Evolutionary conservation across 1,140 invertebrate genomes (phyloP), one percentile per base, ranked within the genome.

Genomic region (Popillia japonica): DNA sequence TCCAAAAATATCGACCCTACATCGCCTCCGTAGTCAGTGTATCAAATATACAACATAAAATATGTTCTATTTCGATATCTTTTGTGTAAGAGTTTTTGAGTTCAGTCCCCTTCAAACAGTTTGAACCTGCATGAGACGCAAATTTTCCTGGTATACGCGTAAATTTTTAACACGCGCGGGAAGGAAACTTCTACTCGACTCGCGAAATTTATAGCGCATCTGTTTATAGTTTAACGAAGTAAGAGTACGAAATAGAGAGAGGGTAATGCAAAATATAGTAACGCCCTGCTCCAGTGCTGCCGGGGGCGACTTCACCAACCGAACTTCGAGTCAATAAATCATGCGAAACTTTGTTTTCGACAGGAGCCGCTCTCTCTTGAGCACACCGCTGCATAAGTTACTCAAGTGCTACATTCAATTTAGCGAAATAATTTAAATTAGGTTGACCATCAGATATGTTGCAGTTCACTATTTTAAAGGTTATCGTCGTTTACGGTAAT

Each of bases 341-440:
- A 74, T 41, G 72, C 34, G 72, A 44, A 74, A 74, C 34, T 74
- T 74, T 74, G 72, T 74, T 74, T 74, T 74, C 72, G 72, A 74
- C 72, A 74, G 72, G 41, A 22, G 72, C 72, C 14, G 48, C 22
- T 23, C 27, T 22, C 61, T 34, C 61, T 17, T 17, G 61, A 17
- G 61, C 61, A 34, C 61, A 10, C 22, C 61, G 72, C 72, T 41
- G 41, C 41, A 74, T 74, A 74, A 74, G 40, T 74, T 74, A 74
- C 72, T 74, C n/a, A 42, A 74, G 41, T 74, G 41, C 72, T 74
- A 74, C 22, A 74, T 74, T 74, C 40, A 74, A 74, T 41, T 74
- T 74, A 20, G 17, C 41, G 41, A 74, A 74, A 68, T 68, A 68
- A 68, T 68, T 68, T 68, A 68, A 68, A 68, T 68, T 68, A 68